Base-by-base conservation (phyloP, 2,888 invertebrate genomes). In the Julus scanicus region DNA sequence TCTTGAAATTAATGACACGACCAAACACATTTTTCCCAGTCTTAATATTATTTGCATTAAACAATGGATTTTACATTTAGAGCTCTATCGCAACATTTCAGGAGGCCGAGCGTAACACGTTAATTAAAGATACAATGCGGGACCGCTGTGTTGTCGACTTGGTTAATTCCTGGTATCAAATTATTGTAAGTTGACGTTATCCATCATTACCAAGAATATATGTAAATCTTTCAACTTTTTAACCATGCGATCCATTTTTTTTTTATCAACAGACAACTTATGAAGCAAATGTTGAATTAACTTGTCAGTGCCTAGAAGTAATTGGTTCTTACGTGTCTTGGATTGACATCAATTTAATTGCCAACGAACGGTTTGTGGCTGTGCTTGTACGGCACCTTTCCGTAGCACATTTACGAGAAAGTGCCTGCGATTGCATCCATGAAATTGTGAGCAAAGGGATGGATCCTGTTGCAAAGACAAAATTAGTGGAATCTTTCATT, bases 271-370 rank as follows among this genome's bases (percentile, higher is more conserved):
- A 93, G 93, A 92, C 92, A n/a, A 91, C 92, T 37, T 93, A 93
- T 90, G 92, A 92, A 89, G 90, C 89, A 44, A 90, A 90, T 39
- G 91, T 93, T 17, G 92, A 92, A 88, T 89, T 93, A 86, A 90
- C 91, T 6, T 90, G 92, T 89, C 91, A 92, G 87, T 93, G 93
- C 89, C 91, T 94, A 88, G 92, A 94, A 57, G 93, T 93, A 13
- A 92, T 94, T 87, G 94, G 94, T 2, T 92, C 92, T 39, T 94
- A 93, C 90, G 92, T 94, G 17, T 93, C 94, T 1, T 94, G 94
- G 94, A 94, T 94, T 88, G 94, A 94, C 90, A 93, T 94, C 87
- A 92, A 92, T 85, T 91, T 94, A 53, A 93, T 94, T 39, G 94
- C 94, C 84, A 94, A 94, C 90, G 93, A 94, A 87, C 92, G 92